These are phyloP conservation scores for Apis laboriosa DNA, from an alignment of 1,140 invertebrate species.

Conservation along the genomic window DNA sequence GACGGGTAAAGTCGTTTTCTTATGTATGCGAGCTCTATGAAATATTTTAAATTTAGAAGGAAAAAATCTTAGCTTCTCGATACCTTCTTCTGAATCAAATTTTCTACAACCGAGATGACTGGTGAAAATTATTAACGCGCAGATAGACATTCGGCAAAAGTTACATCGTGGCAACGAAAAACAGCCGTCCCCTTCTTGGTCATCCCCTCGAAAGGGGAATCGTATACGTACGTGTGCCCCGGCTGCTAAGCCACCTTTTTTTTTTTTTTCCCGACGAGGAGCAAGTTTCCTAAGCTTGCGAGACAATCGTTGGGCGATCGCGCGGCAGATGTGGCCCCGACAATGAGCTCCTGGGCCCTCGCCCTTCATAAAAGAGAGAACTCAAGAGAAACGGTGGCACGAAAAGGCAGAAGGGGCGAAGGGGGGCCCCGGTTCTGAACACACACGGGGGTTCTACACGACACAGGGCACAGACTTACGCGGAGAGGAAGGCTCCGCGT, in stretches of 20 bases:
- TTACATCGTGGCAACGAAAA: conserved; percentile 28
- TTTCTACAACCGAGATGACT: not conserved
- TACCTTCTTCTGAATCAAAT: too few relatives aligned
- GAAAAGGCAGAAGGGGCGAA: conserved; percentile 42
- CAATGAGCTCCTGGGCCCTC: conserved; percentile 76
- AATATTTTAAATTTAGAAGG: too few relatives aligned
- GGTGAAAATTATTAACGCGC: not conserved
- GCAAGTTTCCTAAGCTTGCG: conserved; percentile 76
- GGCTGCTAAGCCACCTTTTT: conserved; percentile 74
- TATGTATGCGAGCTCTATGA: too few relatives aligned
- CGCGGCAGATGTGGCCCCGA: conserved; percentile 79
- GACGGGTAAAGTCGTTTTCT: too few relatives aligned
- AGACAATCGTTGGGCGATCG: conserved; percentile 79
- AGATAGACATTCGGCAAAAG: conserved; percentile 27
- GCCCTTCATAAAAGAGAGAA: conserved; percentile 75
- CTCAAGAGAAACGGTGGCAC: conserved; percentile 69
- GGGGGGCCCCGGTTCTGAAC: conserved; percentile 32
- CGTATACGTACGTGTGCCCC: conserved; percentile 51
- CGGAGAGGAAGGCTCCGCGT: conserved; percentile 71
- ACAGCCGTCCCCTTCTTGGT: conserved; percentile 31
- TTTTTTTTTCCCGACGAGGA: conserved; percentile 51
- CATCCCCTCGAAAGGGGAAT: conserved; percentile 31
- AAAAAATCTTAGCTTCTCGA: too few relatives aligned
- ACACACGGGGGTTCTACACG: conserved; percentile 58
- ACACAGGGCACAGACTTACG: conserved; percentile 46